Conservation (phyloP, 2,888 invertebrate genomes). For the Drosophila siamana region DNA sequence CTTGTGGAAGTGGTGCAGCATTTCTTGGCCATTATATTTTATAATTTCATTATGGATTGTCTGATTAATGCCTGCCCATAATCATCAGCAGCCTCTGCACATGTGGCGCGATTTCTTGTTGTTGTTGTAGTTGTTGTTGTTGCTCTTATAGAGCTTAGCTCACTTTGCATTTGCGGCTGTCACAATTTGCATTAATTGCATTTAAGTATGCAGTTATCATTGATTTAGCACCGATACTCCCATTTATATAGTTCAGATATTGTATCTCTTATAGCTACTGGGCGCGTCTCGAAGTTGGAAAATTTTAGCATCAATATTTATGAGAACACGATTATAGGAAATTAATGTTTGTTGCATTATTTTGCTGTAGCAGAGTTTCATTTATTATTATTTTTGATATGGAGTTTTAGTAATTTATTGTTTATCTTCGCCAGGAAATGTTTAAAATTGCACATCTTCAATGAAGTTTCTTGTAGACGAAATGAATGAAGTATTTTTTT, state of each 20-base stretch:
- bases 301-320: slow-evolving; percentile 32
- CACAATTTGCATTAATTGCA: slow-evolving; percentile 80
- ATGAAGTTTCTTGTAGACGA: not conserved
- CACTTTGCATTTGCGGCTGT: slow-evolving; percentile 74
- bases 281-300: slow-evolving; percentile 43
- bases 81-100: slow-evolving; percentile 63
- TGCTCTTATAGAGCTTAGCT: slow-evolving; percentile 52
- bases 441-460: slow-evolving; percentile 23
- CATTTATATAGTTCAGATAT: slow-evolving; percentile 46
- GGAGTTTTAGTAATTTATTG: slow-evolving; percentile 15
- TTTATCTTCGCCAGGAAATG: slow-evolving; percentile 7
- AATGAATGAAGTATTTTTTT: too few relatives aligned
- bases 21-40: slow-evolving; percentile 63
- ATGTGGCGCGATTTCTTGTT: slow-evolving; percentile 36
- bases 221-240: slow-evolving; percentile 79
- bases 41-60: slow-evolving; percentile 78
- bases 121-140: slow-evolving; percentile 34
- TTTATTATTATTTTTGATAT: slow-evolving; percentile 6
- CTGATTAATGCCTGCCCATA: slow-evolving; percentile 75
- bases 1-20: slow-evolving; percentile 23
- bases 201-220: slow-evolving; percentile 80
- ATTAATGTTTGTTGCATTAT: not conserved
- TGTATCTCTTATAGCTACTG: slow-evolving; percentile 49
- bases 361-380: slow-evolving; percentile 9
- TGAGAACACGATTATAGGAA: slow-evolving; percentile 22